A percentile compares a stretch with the other conserved stretches of the same genome.
These are phyloP conservation scores for Scaptomyza caliginosa DNA, from an alignment of 2,888 invertebrate genomes.

Conservation along the genomic window DNA sequence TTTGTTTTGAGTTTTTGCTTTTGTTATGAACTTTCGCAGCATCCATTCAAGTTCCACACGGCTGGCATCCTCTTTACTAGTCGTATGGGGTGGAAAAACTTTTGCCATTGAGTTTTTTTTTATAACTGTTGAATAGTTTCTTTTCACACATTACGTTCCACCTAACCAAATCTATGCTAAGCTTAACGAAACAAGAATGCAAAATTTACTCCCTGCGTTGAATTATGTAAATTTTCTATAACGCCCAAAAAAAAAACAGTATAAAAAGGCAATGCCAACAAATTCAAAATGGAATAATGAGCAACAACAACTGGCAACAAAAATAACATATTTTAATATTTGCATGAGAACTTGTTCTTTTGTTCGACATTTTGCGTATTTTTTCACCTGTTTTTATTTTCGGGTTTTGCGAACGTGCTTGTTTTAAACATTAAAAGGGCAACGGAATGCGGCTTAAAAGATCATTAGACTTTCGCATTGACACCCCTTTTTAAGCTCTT, in stretches of 20 bases:
- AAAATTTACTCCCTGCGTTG: slow-evolving; percentile 28
- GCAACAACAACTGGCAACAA: slow-evolving; percentile 17
- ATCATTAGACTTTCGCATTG: not conserved
- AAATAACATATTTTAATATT: slow-evolving; percentile 54
- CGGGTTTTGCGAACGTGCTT: slow-evolving; percentile 29
- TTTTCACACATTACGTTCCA: slow-evolving; percentile 36
- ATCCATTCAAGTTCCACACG: slow-evolving; percentile 25
- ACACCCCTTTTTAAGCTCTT: not conserved
- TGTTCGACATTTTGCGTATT: slow-evolving; percentile 48
- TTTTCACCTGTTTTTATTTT: slow-evolving; percentile 18
- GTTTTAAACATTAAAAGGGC: slow-evolving; percentile 15
- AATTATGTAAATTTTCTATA: slow-evolving; percentile 68
- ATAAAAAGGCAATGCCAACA: slow-evolving; percentile 49
- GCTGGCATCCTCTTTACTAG: slow-evolving; percentile 7
- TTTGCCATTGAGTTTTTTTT: not conserved
- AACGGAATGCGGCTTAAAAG: slow-evolving; percentile 6
- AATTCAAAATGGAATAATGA: slow-evolving; percentile 55
- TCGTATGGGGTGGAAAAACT: not conserved
- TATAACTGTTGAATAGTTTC: not conserved
- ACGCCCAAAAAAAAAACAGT: no score
- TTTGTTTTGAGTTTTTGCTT: slow-evolving; percentile 41
- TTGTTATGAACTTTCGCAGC: slow-evolving; percentile 47
- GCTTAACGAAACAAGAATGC: slow-evolving; percentile 13
- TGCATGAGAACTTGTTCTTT: slow-evolving; percentile 72
- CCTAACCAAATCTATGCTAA: slow-evolving; percentile 8